These are phyloP conservation scores for Ooceraea biroi DNA, from an alignment of 1,140 invertebrate species.

Conservation along the genomic window DNA sequence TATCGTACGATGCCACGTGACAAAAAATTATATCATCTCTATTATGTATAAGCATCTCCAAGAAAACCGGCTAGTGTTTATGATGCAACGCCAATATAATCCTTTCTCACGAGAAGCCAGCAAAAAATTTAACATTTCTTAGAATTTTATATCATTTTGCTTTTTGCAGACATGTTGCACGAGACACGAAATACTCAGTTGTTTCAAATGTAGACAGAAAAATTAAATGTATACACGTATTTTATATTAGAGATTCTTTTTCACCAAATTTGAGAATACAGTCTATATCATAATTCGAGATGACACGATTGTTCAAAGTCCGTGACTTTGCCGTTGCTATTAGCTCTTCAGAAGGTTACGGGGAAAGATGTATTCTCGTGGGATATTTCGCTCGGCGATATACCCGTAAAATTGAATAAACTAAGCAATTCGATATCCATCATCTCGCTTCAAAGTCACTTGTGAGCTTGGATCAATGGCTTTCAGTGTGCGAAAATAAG, in stretches of 20 bases:
- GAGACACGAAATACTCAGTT: no score
- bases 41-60: not conserved
- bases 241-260: constrained; percentile 23
- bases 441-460: constrained; percentile 50
- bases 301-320: constrained; percentile 43
- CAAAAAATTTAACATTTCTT: not conserved
- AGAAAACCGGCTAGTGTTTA: no score
- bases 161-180: no score
- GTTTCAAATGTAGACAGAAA: no score
- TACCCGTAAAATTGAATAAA: constrained; percentile 62
- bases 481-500: constrained; percentile 47
- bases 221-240: no score
- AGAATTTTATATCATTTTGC: not conserved
- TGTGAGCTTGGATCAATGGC: constrained; percentile 48
- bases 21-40: not conserved
- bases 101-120: not conserved
- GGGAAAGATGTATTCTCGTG: constrained; percentile 39
- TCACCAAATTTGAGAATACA: constrained; percentile 2
- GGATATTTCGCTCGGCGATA: constrained; percentile 50
- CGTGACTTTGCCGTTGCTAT: constrained; percentile 50
- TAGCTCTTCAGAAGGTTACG: constrained; percentile 41
- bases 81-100: not conserved
- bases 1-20: not conserved
- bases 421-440: constrained; percentile 64
- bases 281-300: constrained; percentile 22